Percentiles rank a stretch among this genome's conserved stretches.
Evolutionary conservation across 2,113 vertebrate species (phyloP).

Genomic region (Aptenodytes forsteri): DNA sequence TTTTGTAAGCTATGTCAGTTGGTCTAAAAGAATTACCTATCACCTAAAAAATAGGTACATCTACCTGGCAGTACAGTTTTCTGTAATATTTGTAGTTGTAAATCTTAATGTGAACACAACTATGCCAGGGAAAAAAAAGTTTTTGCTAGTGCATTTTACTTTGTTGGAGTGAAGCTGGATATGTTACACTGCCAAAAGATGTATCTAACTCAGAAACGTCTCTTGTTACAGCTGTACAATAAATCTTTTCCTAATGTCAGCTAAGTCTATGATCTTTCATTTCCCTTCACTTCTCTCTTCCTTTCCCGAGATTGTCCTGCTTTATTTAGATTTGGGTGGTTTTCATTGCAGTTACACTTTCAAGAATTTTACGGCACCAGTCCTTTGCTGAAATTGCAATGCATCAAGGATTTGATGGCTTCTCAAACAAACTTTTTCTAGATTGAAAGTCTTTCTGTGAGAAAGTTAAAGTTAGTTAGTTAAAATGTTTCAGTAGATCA

Average conservation of each 20-base stretch:
- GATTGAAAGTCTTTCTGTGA: background rate
- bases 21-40: background rate
- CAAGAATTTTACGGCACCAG: background rate
- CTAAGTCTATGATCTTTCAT: background rate
- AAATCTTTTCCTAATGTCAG: background rate
- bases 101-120: background rate
- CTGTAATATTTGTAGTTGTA: background rate
- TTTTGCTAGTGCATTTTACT: background rate
- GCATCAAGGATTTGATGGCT: background rate
- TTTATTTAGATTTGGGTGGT: background rate
- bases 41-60: no score
- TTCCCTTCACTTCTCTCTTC: background rate
- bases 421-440: background rate
- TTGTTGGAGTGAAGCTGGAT: background rate
- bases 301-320: background rate
- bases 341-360: background rate
- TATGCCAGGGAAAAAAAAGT: rapidly evolving
- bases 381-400: background rate
- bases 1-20: background rate
- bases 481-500: background rate
- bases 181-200: background rate
- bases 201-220: background rate
- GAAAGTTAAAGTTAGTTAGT: background rate
- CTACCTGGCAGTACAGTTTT: background rate
- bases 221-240: background rate